Evolutionary conservation across 2,888 invertebrate species (phyloP), one percentile per base, ranked within the genome.

Genomic region (Protophormia terraenovae): DNA sequence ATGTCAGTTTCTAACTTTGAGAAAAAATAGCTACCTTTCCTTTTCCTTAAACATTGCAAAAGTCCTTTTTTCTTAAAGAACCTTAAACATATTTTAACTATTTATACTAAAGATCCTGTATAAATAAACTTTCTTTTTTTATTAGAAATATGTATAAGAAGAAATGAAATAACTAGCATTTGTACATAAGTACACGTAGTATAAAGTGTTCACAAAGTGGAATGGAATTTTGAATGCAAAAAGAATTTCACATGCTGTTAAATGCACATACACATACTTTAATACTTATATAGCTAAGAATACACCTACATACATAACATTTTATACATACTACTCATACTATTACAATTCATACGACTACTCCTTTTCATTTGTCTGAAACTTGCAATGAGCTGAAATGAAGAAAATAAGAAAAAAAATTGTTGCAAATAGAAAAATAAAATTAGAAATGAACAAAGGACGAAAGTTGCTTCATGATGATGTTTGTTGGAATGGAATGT

Each of bases 381-480:
- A 55, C 60, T 75, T 69, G 60, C 75, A 64, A 41, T 69, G 50
- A 75, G 53, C 41, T 67, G 16, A 76, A 62, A 45, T 32, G 14
- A 50, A 64, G 72, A 22, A 60, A 1, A 45, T 4, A 22, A 38
- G 3, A 22, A 73, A 45, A 29, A 64, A 81, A 60, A 64, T 62
- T 67, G 60, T 77, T 73, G 62, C 58, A 73, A 67, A 72, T 83
- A 83, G 53, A 66, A 82, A 78, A 69, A 78, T 38, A 71, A 78
- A 79, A 76, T 72, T 81, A 60, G 32, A 72, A 84, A 55, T 16
- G 71, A 71, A 76, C 58, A 79, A 83, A 83, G 66, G 76, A 83
- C 41, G 58, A 72, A 72, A 58, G 55, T 58, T 53, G 38, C 35
- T 66, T 29, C 16, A n/a, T 27, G 71, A 38, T 64, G 55, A 27